Conservation (phyloP, 2,113 vertebrate genomes). For the Strigops habroptila region DNA sequence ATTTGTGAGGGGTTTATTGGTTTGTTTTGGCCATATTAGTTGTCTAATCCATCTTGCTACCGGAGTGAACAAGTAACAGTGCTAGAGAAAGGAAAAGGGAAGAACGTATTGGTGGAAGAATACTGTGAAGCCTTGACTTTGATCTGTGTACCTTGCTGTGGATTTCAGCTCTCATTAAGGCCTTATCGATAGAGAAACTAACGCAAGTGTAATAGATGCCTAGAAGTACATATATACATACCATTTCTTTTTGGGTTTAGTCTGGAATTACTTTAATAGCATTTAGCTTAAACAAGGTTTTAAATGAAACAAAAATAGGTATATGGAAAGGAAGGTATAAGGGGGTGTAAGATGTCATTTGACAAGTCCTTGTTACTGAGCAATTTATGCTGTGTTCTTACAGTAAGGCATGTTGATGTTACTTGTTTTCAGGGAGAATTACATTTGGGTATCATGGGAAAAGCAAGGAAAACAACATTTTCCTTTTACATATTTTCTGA, state of each 20-base stretch:
- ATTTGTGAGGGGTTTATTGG: background rate
- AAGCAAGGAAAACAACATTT: background rate
- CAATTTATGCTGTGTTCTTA: background rate
- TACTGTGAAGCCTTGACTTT: background rate
- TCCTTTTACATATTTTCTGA: background rate
- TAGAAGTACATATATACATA: background rate
- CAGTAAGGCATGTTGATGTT: background rate
- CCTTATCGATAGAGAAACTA: background rate
- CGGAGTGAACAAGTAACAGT: background rate
- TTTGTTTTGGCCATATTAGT: background rate
- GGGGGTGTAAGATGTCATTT: background rate
- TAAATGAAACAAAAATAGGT: background rate
- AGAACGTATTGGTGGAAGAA: background rate
- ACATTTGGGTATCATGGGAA: background rate
- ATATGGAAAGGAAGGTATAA: background rate
- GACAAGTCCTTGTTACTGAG: background rate
- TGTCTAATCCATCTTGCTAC: background rate
- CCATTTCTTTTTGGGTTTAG: background rate
- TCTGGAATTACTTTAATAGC: background rate
- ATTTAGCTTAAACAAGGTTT: background rate
- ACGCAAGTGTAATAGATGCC: background rate
- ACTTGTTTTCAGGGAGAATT: background rate
- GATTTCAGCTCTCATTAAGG: background rate
- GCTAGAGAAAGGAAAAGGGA: background rate
- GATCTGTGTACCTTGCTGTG: background rate